These are phyloP conservation scores for Xanthorhoe spadicearia DNA, from an alignment of 2,888 invertebrate genomes.

Conservation along the genomic window DNA sequence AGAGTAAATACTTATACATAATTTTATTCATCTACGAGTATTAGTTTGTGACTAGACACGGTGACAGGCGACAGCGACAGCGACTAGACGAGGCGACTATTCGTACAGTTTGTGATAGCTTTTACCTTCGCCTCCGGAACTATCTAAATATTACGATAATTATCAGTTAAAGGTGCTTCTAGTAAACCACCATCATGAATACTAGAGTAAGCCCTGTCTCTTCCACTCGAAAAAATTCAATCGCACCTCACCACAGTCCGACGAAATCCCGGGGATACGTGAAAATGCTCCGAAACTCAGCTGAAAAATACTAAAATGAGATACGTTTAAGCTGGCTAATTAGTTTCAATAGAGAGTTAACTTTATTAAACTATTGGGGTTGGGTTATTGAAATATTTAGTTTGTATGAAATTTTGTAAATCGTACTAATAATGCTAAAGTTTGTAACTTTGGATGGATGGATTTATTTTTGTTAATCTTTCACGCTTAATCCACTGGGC, in stretches of 20 bases:
- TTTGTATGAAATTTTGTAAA: neutral
- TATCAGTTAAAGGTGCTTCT: constrained; percentile 36
- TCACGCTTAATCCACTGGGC: too few relatives aligned
- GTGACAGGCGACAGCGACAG: too few relatives aligned
- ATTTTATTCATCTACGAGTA: too few relatives aligned
- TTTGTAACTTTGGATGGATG: too few relatives aligned
- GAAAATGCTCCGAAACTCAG: constrained; percentile 67
- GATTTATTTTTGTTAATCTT: too few relatives aligned
- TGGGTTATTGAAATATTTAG: constrained; percentile 30
- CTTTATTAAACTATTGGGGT: constrained; percentile 29
- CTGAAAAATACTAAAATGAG: constrained; percentile 53
- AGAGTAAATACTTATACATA: too few relatives aligned
- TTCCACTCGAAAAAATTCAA: constrained; percentile 84
- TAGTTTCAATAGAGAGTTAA: constrained; percentile 52
- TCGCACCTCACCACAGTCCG: constrained; percentile 73
- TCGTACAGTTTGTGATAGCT: too few relatives aligned
- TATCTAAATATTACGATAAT: too few relatives aligned
- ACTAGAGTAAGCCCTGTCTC: constrained; percentile 68
- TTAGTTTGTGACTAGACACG: too few relatives aligned
- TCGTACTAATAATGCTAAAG: too few relatives aligned
- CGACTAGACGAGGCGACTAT: too few relatives aligned
- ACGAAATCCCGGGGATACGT: constrained; percentile 76
- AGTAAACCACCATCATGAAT: constrained; percentile 40
- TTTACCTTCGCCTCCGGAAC: too few relatives aligned
- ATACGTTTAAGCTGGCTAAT: constrained; percentile 68